These are phyloP conservation scores for Mechanitis mazaeus DNA, from an alignment of 2,888 invertebrate genomes.

Conservation along the genomic window DNA sequence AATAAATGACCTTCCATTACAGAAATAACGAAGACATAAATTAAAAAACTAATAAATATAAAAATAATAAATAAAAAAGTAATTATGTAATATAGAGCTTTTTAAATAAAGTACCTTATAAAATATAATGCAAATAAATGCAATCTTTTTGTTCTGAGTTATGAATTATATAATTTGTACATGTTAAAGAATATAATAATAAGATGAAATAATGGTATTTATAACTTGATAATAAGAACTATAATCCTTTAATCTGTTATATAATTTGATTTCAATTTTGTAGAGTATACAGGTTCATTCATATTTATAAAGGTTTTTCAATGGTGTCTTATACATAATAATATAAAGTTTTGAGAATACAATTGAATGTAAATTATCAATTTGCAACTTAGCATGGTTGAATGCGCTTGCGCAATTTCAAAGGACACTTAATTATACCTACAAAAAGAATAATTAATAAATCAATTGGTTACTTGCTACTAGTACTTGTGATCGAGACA, in stretches of 20 bases:
- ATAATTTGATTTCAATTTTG: slow-evolving; percentile 11
- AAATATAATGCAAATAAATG: too few species aligned
- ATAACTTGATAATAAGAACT: not conserved
- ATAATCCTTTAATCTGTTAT: slow-evolving; percentile 5
- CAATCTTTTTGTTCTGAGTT: not conserved
- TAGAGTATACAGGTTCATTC: slow-evolving; percentile 32
- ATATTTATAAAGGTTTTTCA: slow-evolving; percentile 41
- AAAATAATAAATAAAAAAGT: too few species aligned
- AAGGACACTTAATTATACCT: slow-evolving; percentile 5
- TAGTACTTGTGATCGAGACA: too few species aligned
- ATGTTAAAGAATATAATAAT: not conserved
- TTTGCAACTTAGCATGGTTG: slow-evolving; percentile 26
- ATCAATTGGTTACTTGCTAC: not conserved
- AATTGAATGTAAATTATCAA: slow-evolving; percentile 46
- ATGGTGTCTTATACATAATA: slow-evolving; percentile 35
- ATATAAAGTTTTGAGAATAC: slow-evolving; percentile 37
- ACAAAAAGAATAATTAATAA: not conserved
- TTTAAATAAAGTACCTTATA: too few species aligned
- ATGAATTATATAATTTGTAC: not conserved
- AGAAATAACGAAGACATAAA: too few species aligned
- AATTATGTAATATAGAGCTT: too few species aligned
- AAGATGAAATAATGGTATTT: slow-evolving; percentile 4
- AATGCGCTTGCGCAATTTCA: slow-evolving; percentile 14
- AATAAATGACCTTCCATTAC: too few species aligned
- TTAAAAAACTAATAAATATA: too few species aligned